Evolutionary conservation across 30 jellyfish, hydroid and myxozoan species (phyloP).

Genomic region (Turritopsis rubra): DNA sequence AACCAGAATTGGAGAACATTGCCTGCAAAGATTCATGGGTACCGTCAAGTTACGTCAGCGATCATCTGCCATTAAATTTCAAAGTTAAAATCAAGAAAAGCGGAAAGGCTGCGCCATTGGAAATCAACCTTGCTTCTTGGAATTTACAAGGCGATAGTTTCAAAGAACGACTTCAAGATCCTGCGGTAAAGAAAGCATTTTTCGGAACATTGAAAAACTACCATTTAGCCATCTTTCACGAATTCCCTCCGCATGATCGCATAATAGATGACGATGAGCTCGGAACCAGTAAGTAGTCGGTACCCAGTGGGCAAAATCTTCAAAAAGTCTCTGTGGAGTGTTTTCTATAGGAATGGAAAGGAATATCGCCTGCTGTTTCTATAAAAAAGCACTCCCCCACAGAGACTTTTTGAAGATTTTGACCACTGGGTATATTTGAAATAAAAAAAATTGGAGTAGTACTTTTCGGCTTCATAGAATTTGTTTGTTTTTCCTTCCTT

Average conservation of each 20-base stretch:
- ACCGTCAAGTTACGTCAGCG: conserved; percentile 33
- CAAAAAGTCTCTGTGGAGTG: too few relatives aligned
- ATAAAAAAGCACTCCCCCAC: too few relatives aligned
- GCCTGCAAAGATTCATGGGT: conserved; percentile 28
- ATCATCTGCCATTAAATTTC: conserved; percentile 30
- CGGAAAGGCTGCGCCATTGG: conserved; percentile 19
- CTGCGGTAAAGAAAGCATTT: conserved; percentile 23
- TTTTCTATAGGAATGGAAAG: too few relatives aligned
- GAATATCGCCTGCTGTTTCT: too few relatives aligned
- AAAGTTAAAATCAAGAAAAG: conserved; percentile 9
- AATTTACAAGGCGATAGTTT: conserved; percentile 37
- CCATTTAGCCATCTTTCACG: conserved; percentile 37
- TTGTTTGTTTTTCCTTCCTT: too few relatives aligned
- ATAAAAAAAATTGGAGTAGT: too few relatives aligned
- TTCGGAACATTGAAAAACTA: conserved; percentile 6
- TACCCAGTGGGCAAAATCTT: too few relatives aligned
- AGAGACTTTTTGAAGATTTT: too few relatives aligned
- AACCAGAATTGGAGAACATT: conserved; percentile 22
- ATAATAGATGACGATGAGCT: conserved; percentile 33
- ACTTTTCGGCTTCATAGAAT: too few relatives aligned
- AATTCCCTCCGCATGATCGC: conserved; percentile 36
- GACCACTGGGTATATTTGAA: too few relatives aligned
- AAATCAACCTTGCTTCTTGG: conserved; percentile 31
- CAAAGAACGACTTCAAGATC: conserved; percentile 33
- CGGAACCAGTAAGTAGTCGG: conserved; percentile 25